These are phyloP conservation scores for Drosophila pectinifera DNA, from an alignment of 1,140 invertebrate species.

Conservation along the genomic window DNA sequence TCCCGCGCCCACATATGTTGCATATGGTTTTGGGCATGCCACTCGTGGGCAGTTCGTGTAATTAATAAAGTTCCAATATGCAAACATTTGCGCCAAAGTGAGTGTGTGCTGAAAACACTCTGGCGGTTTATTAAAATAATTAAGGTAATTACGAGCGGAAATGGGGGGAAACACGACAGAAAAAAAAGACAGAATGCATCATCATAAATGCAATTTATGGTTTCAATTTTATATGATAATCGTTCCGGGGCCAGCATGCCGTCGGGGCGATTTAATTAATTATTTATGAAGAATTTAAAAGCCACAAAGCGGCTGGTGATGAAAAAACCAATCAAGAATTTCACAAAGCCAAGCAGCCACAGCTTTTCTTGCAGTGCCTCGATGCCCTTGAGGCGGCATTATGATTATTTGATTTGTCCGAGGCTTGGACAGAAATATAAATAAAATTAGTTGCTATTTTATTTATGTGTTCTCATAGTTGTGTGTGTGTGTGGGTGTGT, in stretches of 20 bases:
- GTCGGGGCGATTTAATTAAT: constrained; percentile 31
- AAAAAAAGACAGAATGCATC: constrained; percentile 17
- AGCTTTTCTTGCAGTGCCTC: constrained; percentile 15
- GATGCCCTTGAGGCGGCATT: constrained; percentile 45
- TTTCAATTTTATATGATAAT: constrained; percentile 51
- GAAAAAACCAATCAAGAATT: constrained; percentile 1
- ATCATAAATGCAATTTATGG: constrained; percentile 73
- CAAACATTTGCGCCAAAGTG: constrained; percentile 69
- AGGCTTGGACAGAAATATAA: constrained; percentile 57
- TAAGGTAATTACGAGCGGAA: constrained; percentile 76
- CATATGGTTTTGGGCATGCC: constrained; percentile 39
- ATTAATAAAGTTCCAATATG: constrained; percentile 75
- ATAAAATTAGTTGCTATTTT: constrained; percentile 82
- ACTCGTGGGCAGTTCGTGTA: constrained; percentile 41
- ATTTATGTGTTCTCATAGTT: constrained; percentile 63
- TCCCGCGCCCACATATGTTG: constrained; percentile 54
- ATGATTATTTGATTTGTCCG: constrained; percentile 71
- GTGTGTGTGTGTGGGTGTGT: constrained; percentile 2
- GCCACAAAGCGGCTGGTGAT: not conserved
- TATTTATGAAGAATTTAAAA: constrained; percentile 35
- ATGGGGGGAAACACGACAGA: not conserved
- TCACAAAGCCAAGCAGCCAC: not conserved
- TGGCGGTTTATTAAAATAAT: constrained; percentile 82
- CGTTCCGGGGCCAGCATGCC: constrained; percentile 20
- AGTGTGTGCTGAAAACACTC: constrained; percentile 46